Conservation (phyloP, 2,113 vertebrate genomes). For the Picathartes gymnocephalus region DNA sequence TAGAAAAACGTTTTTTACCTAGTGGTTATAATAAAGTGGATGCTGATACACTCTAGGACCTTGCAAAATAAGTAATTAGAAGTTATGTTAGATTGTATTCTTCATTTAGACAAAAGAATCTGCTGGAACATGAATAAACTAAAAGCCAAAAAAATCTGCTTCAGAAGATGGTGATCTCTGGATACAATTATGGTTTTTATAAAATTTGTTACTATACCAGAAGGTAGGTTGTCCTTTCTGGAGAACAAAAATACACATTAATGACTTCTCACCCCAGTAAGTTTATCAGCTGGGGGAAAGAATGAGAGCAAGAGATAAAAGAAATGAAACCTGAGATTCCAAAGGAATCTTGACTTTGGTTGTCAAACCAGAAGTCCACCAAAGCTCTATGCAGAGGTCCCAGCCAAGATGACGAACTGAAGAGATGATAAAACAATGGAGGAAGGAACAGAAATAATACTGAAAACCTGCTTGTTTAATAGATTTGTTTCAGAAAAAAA, state of each 20-base stretch:
- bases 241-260: background rate
- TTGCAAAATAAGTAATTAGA: background rate
- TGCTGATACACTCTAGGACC: background rate
- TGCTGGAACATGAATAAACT: background rate
- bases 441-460: background rate
- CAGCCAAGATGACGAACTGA: background rate
- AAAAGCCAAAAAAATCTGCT: background rate
- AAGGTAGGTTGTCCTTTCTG: background rate
- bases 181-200: background rate
- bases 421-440: background rate
- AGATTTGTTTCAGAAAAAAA: background rate
- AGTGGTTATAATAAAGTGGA: background rate
- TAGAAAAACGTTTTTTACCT: background rate
- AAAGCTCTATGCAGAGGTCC: background rate
- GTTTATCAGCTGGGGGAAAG: background rate
- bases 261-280: background rate
- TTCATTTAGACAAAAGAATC: background rate
- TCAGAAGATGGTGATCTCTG: background rate
- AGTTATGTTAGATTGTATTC: background rate
- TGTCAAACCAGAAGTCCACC: background rate
- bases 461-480: background rate
- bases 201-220: background rate
- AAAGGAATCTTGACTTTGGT: background rate
- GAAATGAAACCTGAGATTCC: background rate
- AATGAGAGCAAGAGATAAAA: background rate